Base-by-base conservation (phyloP, 2,113 vertebrate species). In the Oxyura jamaicensis region DNA sequence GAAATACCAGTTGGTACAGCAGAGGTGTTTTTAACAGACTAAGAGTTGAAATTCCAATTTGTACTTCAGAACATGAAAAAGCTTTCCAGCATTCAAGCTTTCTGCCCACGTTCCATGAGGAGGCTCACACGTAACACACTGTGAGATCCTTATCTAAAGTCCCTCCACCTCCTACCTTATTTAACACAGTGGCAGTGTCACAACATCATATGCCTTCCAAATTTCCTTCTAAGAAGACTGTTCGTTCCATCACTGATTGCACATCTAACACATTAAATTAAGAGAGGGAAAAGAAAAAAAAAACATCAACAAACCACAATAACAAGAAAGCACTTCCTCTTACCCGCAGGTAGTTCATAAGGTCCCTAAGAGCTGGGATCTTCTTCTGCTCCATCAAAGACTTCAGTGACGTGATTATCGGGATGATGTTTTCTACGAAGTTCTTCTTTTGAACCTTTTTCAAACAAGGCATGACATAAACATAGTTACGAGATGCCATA, bases 271-370 rank as follows among this genome's bases (percentile, higher is more conserved):
- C 71, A 35, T 39, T 36, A 85, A 65, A 36, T 65, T 17, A 6
- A 36, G 60, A 39, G 69, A 74, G 52, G 15, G 28, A 12, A 15
- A 19, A 44, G n/a, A 50, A 39, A 7, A 1, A 50, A 33, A 44
- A 7, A 1, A 46, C 46, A 46, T 21, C 46, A 48, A 48, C 46
- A 48, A 48, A 22, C 46, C 15, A 42, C 3, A 2, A 0, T 36
- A 56, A 19, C 13, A 75, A 15, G 71, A 19, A 73, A 66, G 79
- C 39, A 41, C 17, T 15, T 29, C 53, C 22, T 73, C 95, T 97
- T 92, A 99, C 99, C 98, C 98, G 97, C 21, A 99, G 98, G 91
- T 98, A 99, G 52, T 96, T 94, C 99, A 99, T 99, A 42, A 99
- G 99, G 62, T 99, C 98, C 95, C 97, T 96, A n/a, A 99, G 96